phyloP scores from a whole-genome alignment of 2,113 vertebrate species.

The Gavialis gangeticus region DNA sequence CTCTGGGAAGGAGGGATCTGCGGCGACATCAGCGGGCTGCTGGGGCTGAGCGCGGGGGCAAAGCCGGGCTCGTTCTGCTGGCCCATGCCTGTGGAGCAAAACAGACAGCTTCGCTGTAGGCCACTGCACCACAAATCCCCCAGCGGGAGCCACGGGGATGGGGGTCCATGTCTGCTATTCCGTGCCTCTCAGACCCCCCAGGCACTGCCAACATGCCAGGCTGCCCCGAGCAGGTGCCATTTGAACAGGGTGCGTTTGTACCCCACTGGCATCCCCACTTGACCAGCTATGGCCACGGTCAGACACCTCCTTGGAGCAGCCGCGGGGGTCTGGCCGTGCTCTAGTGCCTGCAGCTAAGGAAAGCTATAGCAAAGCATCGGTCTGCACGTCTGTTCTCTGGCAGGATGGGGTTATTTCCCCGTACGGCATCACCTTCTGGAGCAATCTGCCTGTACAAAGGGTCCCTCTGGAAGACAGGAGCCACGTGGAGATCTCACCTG shows the following conservation, averaged over 20 bases:
- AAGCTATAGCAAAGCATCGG: not conserved
- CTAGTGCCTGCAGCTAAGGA: accelerated
- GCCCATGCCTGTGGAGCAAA: constrained; percentile 81
- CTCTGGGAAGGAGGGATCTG: constrained; percentile 90
- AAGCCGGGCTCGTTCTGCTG: constrained; percentile 88
- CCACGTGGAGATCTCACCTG: not conserved
- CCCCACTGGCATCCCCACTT: too few relatives aligned
- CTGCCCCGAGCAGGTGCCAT: too few relatives aligned
- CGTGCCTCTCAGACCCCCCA: too few relatives aligned
- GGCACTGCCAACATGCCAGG: too few relatives aligned
- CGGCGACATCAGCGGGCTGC: constrained; percentile 91
- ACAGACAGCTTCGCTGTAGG: not conserved
- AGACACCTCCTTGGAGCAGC: not conserved
- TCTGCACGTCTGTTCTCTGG: not conserved
- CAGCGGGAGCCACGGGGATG: not conserved
- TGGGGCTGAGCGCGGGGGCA: constrained; percentile 89
- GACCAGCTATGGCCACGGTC: not conserved
- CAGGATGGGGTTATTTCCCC: not conserved
- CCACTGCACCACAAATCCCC: not conserved
- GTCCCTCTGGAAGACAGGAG: not conserved
- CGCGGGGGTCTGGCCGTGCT: not conserved
- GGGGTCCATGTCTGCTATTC: too few relatives aligned
- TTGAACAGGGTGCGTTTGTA: too few relatives aligned
- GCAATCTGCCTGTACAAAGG: not conserved
- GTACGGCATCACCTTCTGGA: too few relatives aligned